These are phyloP conservation scores for Trichonephila clavipes DNA, from an alignment of 1,140 invertebrate genomes.

Conservation along the genomic window DNA sequence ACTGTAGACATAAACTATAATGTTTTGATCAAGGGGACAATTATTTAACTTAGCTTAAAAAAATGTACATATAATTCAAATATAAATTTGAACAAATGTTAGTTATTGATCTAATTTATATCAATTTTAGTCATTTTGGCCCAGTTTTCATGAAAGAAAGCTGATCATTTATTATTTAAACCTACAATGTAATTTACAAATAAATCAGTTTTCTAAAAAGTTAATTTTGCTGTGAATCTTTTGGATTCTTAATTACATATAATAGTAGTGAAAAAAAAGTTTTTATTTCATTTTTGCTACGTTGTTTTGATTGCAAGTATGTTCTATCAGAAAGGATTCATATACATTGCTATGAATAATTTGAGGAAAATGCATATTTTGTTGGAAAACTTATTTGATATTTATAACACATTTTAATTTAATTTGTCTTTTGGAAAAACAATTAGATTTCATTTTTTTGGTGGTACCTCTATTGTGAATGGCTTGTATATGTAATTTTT, in stretches of 20 bases:
- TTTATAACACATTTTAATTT: too few species aligned
- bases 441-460: too few species aligned
- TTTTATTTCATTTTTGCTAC: too few species aligned
- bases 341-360: too few species aligned
- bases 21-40: not conserved
- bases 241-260: not conserved
- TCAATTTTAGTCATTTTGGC: not conserved
- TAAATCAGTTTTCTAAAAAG: constrained; percentile 14
- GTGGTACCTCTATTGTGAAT: too few species aligned
- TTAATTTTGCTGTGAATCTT: not conserved
- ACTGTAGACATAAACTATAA: not conserved
- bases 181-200: not conserved
- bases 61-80: not conserved
- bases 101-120: not conserved
- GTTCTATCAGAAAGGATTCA: not conserved
- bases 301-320: not conserved
- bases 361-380: too few species aligned
- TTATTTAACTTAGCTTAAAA: not conserved
- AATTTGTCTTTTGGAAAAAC: too few species aligned
- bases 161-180: not conserved
- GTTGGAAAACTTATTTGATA: too few species aligned
- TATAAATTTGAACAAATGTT: constrained; percentile 14
- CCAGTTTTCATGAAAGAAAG: not conserved
- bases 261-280: not conserved
- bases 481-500: too few species aligned